A percentile compares a stretch with the other conserved stretches of the same genome.
These are phyloP conservation scores for Silurus glanis DNA, from an alignment of 2,113 vertebrate species.

Conservation along the genomic window DNA sequence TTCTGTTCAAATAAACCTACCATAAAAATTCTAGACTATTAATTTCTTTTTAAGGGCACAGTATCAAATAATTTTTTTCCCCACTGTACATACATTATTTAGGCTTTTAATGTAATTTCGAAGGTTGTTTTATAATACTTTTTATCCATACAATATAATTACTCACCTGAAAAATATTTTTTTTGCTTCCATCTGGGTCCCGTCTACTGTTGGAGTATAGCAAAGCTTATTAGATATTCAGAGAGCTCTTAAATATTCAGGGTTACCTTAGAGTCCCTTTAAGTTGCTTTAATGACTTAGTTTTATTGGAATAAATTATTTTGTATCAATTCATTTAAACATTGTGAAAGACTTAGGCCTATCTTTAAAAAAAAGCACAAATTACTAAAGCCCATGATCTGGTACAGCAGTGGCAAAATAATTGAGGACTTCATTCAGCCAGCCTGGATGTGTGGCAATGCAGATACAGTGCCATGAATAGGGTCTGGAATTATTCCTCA, in stretches of 20 bases:
- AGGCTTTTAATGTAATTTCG: too few relatives aligned
- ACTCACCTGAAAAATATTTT: too few relatives aligned
- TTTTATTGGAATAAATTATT: background rate
- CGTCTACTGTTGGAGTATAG: background rate
- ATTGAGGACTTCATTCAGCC: background rate
- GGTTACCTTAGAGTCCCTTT: background rate
- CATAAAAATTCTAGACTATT: too few relatives aligned
- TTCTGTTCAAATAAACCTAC: too few relatives aligned
- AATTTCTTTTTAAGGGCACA: too few relatives aligned
- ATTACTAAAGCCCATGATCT: background rate
- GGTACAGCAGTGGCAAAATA: background rate
- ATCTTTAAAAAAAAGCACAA: background rate
- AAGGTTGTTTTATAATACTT: too few relatives aligned
- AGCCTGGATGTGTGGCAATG: background rate
- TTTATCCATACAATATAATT: too few relatives aligned
- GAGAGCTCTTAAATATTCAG: background rate
- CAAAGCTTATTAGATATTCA: background rate
- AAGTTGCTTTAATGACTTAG: background rate
- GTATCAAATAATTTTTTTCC: too few relatives aligned
- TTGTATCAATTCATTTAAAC: background rate
- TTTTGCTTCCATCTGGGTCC: too few relatives aligned
- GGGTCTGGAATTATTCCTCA: background rate
- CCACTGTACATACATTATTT: too few relatives aligned
- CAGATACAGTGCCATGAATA: background rate
- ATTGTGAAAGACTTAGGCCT: background rate